A percentile compares a stretch with the other conserved stretches of the same genome.
Evolutionary conservation across 2,797 vertebrate genomes (phyloP).

Genomic region (Oreonectes daqikongensis): DNA sequence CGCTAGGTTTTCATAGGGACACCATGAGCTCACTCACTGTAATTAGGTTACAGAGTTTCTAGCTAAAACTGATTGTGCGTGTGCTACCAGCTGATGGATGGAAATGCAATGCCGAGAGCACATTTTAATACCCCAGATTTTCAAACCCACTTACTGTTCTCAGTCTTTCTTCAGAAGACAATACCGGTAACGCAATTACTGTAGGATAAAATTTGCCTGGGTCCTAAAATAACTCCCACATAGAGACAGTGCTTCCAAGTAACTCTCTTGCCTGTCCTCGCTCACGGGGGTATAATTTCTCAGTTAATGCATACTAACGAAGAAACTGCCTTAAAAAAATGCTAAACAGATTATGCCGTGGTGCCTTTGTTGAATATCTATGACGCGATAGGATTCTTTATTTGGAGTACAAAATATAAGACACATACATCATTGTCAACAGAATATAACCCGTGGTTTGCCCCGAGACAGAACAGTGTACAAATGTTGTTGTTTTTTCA

Average conservation of each 20-base stretch:
- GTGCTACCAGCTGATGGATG: conserved; percentile 43
- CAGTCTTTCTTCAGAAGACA: conserved; percentile 49
- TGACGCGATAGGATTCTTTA: neutral
- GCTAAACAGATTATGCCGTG: neutral
- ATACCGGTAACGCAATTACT: conserved; percentile 47
- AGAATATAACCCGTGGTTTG: neutral
- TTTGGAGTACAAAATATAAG: conserved; percentile 1
- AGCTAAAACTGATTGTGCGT: conserved; percentile 32
- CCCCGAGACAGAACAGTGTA: neutral
- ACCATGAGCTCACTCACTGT: conserved; percentile 21
- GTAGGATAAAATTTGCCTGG: conserved; percentile 37
- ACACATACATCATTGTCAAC: neutral
- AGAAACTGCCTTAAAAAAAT: conserved; percentile 1
- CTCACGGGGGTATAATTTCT: conserved; percentile 27
- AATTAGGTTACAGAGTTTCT: conserved; percentile 46
- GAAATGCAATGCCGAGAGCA: conserved; percentile 42
- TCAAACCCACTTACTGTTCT: conserved; percentile 49
- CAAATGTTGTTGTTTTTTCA: too few relatives aligned
- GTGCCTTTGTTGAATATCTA: conserved; percentile 8
- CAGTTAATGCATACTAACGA: conserved; percentile 37
- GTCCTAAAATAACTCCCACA: conserved; percentile 45
- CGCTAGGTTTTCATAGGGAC: conserved; percentile 29
- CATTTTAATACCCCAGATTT: conserved; percentile 46
- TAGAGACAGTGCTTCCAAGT: conserved; percentile 35
- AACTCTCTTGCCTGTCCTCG: conserved; percentile 29